Evolutionary conservation across 1,140 invertebrate species (phyloP).

Genomic region (Sycobia sp.): DNA sequence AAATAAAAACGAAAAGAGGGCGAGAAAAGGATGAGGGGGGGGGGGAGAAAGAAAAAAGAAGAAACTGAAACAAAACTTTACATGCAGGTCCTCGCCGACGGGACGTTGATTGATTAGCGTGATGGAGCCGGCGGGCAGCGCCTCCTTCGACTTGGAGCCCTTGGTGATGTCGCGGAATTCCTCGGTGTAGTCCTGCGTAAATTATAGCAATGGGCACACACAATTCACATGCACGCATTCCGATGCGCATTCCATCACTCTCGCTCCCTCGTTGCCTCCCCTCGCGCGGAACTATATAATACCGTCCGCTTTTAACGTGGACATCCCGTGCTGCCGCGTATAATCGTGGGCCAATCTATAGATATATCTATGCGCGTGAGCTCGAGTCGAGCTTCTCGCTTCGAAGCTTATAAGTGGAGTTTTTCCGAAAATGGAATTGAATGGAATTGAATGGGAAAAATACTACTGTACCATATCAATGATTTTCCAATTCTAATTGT

Average conservation of each 20-base stretch:
- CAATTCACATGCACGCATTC: constrained; percentile 59
- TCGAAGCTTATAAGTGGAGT: too few relatives aligned
- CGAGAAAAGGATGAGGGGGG: background rate
- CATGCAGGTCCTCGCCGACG: constrained; percentile 93
- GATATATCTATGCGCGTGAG: too few relatives aligned
- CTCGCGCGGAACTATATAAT: too few relatives aligned
- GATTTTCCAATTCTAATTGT: too few relatives aligned
- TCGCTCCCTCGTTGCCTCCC: background rate
- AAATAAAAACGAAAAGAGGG: too few relatives aligned
- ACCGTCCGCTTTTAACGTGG: too few relatives aligned
- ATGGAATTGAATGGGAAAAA: too few relatives aligned
- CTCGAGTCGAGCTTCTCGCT: too few relatives aligned
- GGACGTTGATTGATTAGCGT: constrained; percentile 95
- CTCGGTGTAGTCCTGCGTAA: constrained; percentile 90
- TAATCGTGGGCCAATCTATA: too few relatives aligned
- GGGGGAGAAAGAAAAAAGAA: constrained; percentile 18
- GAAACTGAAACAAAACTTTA: constrained; percentile 63
- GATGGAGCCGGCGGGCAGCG: constrained; percentile 87
- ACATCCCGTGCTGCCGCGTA: too few relatives aligned
- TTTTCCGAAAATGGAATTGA: too few relatives aligned
- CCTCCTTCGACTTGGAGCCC: constrained; percentile 87
- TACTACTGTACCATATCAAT: too few relatives aligned
- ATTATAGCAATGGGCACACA: constrained; percentile 58
- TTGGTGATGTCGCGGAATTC: constrained; percentile 95
- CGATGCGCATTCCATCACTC: constrained; percentile 30